Evolutionary conservation across 1,140 invertebrate species (phyloP), one percentile per base, ranked within the genome.

Genomic region (Agrilus planipennis): DNA sequence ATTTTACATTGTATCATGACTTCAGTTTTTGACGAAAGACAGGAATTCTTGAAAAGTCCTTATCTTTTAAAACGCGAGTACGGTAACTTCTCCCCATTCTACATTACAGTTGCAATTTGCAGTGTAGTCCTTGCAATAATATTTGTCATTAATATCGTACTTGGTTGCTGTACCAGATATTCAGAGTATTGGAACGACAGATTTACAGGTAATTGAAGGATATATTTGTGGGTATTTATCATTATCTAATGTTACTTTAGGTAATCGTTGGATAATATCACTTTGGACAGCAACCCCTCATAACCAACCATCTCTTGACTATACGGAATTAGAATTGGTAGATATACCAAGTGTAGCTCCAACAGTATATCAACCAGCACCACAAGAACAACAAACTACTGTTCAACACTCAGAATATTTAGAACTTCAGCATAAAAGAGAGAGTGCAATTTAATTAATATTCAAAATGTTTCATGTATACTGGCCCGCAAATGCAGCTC

Each of bases 231-330:
- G 22, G 5, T 25, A 25, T 25, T 25, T 7, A 25, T 5, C 5
- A 25, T 5, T 25, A 25, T 5, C 5, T 25, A 25, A 6, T 25
- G 22, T 11, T 25, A 45, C 63, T 65, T 29, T 51, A 84, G 83
- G 82, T 22, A 87, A 87, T 63, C 79, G 84, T 50, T 87, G 80
- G 79, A 67, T 88, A 40, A 72, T 84, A 9, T 81, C 84, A 6
- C 67, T 89, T 53, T 89, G 82, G 82, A 80, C 83, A 10, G 70
- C 79, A 25, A 81, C 83, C 11, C 84, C 86, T 0, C 76, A 84
- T 48, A 79, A 84, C 42, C 83, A 85, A 57, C 81, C 83, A n/a
- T 77, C 86, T 5, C 56, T 89, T 12, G 85, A 88, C 60, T 72
- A 81, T 14, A 77, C 76, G 1, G 83, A 87, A 61, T 56, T 88